Evolutionary conservation across 2,113 vertebrate genomes (phyloP), one percentile per base, ranked within the genome.

Genomic region (Ammodytes marinus): DNA sequence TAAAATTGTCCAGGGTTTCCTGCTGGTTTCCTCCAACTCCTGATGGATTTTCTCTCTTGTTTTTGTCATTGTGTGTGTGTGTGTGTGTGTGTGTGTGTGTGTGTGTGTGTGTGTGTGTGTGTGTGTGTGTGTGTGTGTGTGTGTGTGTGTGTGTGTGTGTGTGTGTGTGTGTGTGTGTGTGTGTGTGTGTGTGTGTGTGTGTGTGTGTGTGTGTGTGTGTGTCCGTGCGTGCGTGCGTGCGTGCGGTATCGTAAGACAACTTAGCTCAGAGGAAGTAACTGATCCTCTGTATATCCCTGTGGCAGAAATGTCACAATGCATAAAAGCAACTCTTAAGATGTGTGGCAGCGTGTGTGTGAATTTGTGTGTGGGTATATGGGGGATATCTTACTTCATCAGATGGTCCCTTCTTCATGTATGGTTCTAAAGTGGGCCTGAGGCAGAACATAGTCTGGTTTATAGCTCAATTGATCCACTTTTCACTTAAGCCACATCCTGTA

Each of bases 381-480:
- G n/a, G 0, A 27, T n/a, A 42, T 77, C 13, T 5, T 43, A 68
- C 35, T 60, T 81, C 75, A 70, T 92, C 85, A 87, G 85, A 89
- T 88, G 83, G 83, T 83, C 84, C 82, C 73, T 61, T 77, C 65
- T 71, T 64, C 50, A 86, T 71, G 66, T 57, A 37, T 74, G 68
- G 64, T 86, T 90, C 42, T 11, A 1, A 89, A 86, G 69, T 79
- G 79, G 69, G 79, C 91, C 83, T 4, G 74, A 88, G 88, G 91
- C 81, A 67, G 69, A 90, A 73, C 82, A 79, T 87, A 86, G 91
- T 88, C 80, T 87, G 64, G 83, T 91, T 86, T 85, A 73, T 37
- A 84, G 74, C 85, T 83, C n/a, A 5, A 85, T 89, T 86, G 79
- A 79, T 85, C 86, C 69, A 90, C 84, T 92, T 91, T 87, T 87